These are phyloP conservation scores for Hemicordylus capensis DNA, from an alignment of 2,113 vertebrate species.

Conservation along the genomic window DNA sequence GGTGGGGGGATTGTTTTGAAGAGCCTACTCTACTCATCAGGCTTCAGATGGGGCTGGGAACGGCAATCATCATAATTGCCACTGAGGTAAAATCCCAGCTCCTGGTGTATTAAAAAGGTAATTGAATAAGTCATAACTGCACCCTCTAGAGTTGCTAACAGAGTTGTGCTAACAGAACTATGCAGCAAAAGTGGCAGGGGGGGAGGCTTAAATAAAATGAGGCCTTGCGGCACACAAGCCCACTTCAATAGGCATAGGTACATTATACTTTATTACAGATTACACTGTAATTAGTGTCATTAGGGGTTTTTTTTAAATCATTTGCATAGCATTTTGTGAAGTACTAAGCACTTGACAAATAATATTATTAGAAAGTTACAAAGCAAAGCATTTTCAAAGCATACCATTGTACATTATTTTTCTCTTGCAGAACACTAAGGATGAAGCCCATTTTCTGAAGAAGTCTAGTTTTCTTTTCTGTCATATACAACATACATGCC, in stretches of 20 bases:
- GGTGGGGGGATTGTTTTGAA: constrained; percentile 52
- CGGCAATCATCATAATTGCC: constrained; percentile 52
- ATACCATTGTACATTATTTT: neutral
- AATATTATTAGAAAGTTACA: neutral
- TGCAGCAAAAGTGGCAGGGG: neutral
- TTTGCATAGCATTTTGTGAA: neutral
- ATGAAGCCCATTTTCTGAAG: neutral
- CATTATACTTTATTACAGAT: neutral
- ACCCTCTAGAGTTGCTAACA: constrained; percentile 15
- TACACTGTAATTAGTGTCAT: neutral
- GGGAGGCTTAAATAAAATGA: neutral
- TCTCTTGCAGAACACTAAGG: neutral
- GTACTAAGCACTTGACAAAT: neutral
- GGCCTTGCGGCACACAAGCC: neutral
- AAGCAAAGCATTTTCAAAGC: neutral
- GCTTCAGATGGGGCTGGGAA: constrained; percentile 31
- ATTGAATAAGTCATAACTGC: constrained; percentile 47
- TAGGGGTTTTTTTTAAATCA: neutral
- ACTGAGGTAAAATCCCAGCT: constrained; percentile 60
- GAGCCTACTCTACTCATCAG: constrained; percentile 46
- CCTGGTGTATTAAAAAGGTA: constrained; percentile 42
- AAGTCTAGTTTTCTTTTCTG: neutral
- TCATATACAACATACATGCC: neutral
- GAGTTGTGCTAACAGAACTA: constrained; percentile 7
- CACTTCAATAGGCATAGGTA: neutral